Evolutionary conservation across 2,113 vertebrate species (phyloP).

Genomic region (Pelmatolapia mariae): DNA sequence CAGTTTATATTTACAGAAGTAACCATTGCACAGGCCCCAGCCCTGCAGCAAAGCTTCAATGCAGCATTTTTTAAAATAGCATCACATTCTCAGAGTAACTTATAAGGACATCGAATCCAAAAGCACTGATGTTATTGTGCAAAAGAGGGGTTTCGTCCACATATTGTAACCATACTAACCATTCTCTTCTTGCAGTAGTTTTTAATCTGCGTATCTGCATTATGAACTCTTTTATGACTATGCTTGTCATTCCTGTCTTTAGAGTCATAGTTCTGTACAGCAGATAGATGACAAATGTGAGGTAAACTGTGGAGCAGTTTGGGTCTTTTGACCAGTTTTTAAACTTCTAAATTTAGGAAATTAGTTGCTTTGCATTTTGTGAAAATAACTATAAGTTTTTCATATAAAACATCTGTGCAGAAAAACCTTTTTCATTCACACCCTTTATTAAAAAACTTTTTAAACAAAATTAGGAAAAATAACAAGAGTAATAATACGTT

Average conservation of each 20-base stretch:
- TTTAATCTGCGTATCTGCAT: neutral
- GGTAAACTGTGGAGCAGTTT: neutral
- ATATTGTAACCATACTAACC: neutral
- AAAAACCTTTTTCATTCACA: neutral
- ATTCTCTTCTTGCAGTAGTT: neutral
- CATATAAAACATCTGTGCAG: neutral
- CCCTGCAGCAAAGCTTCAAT: constrained; percentile 2
- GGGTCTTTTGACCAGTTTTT: neutral
- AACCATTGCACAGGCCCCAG: neutral
- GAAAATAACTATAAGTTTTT: neutral
- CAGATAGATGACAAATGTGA: neutral
- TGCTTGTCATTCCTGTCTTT: neutral
- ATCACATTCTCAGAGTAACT: neutral
- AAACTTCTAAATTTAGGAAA: neutral
- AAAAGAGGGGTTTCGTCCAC: neutral
- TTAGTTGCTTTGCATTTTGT: neutral
- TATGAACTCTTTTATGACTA: neutral
- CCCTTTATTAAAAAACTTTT: neutral
- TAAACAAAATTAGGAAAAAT: neutral
- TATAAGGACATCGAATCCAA: neutral
- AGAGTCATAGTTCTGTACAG: neutral
- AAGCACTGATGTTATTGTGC: neutral
- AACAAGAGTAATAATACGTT: neutral
- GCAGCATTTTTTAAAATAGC: neutral
- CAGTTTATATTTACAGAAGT: constrained; percentile 52